Base-by-base conservation (phyloP, 2,888 invertebrate genomes). In the Tenodera sinensis region DNA sequence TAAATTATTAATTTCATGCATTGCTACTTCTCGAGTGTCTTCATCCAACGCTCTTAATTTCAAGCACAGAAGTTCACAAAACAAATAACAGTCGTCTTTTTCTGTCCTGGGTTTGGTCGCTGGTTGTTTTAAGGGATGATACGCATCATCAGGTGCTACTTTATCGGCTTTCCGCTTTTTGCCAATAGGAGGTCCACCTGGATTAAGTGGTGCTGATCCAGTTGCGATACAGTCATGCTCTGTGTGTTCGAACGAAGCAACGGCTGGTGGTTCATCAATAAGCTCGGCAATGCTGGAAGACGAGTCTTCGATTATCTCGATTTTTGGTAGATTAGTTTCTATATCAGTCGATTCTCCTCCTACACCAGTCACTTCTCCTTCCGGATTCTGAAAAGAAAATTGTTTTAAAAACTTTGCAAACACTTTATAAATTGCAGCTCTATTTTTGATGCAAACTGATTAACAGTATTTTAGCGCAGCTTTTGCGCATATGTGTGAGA, bases 1-100 rank as follows among this genome's bases (percentile, higher is more conserved):
- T 47, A 87, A 87, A 34, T 87, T 87, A 30, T 87, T 82, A 28
- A 87, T 87, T 81, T 87, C 82, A 81, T 20, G 81, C 87, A 87
- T 87, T 47, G 87, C 87, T 87, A 87, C 28, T 87, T 87, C 87
- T 9, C 83, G 87, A 82, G 87, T 82, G 28, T 87, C 87, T 20
- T 87, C 87, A 87, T 87, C 87, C 25, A 87, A 27, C 25, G 87
- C 82, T 82, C 82, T 15, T 30, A 87, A 30, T 87, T 87, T 87
- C 28, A 81, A 87, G 82, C 87, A 87, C 15, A 87, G 83, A 28
- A 87, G 87, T 6, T 87, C 87, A 87, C 87, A 87, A 87, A 87
- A 87, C 30, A 87, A 81, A 82, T 6, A 28, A 27, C 25, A n/a
- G 28, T 87, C 87, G 30, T 87, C 82, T 1, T 71, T 87, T 87